Base-by-base conservation (phyloP, 2,113 vertebrate genomes). In the Callochromis pleurospilus region DNA sequence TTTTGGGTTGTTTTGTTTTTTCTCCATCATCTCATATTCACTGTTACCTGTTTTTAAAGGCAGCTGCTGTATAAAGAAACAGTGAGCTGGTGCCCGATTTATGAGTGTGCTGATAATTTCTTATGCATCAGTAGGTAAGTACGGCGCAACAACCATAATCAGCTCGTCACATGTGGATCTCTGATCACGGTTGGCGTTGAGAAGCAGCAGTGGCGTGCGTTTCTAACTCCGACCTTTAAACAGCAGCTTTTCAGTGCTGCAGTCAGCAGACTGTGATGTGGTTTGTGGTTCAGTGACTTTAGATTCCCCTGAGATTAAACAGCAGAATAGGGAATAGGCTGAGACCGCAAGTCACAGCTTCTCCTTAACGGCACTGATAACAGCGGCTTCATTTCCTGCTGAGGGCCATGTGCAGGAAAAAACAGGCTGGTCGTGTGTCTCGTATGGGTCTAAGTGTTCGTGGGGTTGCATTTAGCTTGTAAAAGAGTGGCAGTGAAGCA, bases 201-300 rank as follows among this genome's bases (percentile, higher is more conserved):
- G 49, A 1, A 29, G 29, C 47, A 31, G 6, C 12, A 5, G 19
- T 12, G 54, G 42, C 9, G 36, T 15, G 7, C 6, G 1, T 15
- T 13, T 62, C 49, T 12, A n/a, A 24, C 24, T 24, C 0, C 60
- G 21, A 0, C 4, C 70, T 75, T 47, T 75, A 19, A 9, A n/a
- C 26, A 6, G 83, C 33, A 56, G 31, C 5, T 5, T 8, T 14
- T 11, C 29, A 60, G 54, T 24, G 3, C 62, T 29, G 73, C 79
- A 36, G 85, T 45, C 80, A 9, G 29, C 49, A 11, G 40, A 11
- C 81, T 80, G 77, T 47, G 75, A 65, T 83, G 81, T 88, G 92
- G 83, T 58, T 60, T 87, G 88, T 40, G 87, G 89, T 89, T 81
- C 19, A 33, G 81, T 82, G 91, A 86, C 90, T 88, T 86, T 24